Base-by-base conservation (phyloP, 2,797 vertebrate species). In the Furcifer pardalis region DNA sequence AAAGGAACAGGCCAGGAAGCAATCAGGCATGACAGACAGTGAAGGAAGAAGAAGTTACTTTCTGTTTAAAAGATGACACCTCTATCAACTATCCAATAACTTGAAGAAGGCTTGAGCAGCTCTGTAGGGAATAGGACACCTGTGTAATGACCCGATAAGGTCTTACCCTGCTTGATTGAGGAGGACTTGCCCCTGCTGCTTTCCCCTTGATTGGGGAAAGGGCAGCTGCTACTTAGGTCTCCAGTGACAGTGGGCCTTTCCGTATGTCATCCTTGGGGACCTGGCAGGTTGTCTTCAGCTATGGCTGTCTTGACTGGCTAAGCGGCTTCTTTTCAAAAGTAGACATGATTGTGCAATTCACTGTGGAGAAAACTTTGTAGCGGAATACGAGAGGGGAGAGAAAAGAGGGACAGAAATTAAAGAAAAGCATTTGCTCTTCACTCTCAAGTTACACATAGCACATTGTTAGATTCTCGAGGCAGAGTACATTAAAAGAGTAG, bases 191-290 rank as follows among this genome's bases (percentile, higher is more conserved):
- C 77, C 81, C 83, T 81, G 71, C 81, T 86, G 60, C 81, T 79
- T 52, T 69, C 56, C 68, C 56, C 74, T 85, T 65, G 82, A 86
- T 72, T 81, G 82, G 84, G 82, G 37, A 88, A 85, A 81, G 71
- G 40, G 1, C 52, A 82, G 74, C 74, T 89, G 87, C 65, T 68
- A 37, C 3, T 60, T 21, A 1, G 37, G 44, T 65, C 66, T 84
- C 74, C 77, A 52, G 74, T 82, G 80, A 77, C 17, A 75, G 72
- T 5, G 79, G 77, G 49, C 72, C 84, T 83, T 84, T 68, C 63
- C 42, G 8, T 44, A 72, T 69, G 44, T 1, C 66, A 72, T 82
- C 65, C 74, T 71, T 79, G 77, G 81, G 68, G 37, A 85, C 13
- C 0, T 0, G 71, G 46, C 40, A 87, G 76, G 78, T 32, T 86